These are phyloP conservation scores for Chloropsis cyanopogon DNA, from an alignment of 2,113 vertebrate genomes.

Conservation along the genomic window DNA sequence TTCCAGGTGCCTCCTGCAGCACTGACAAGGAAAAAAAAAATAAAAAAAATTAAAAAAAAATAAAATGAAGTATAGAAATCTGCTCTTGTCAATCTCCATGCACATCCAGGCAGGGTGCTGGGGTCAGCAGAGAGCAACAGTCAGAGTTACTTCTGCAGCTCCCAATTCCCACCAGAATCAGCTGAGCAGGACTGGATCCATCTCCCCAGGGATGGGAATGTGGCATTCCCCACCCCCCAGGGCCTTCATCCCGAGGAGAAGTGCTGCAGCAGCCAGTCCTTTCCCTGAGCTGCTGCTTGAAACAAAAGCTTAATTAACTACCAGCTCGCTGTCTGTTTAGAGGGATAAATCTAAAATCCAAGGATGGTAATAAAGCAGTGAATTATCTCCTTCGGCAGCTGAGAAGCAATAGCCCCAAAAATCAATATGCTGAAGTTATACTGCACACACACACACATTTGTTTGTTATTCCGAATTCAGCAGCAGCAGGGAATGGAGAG, in stretches of 20 bases:
- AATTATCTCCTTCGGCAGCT: constrained; percentile 1
- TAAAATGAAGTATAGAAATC: not conserved
- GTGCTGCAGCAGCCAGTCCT: not conserved
- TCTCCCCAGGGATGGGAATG: accelerated
- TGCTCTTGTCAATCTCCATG: not conserved
- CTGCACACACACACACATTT: not conserved
- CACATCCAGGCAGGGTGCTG: not conserved
- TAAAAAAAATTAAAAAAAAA: no score
- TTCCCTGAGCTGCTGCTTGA: not conserved
- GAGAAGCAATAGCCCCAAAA: constrained; percentile 3
- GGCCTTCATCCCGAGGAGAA: not conserved
- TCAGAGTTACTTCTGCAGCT: not conserved
- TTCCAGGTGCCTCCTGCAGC: not conserved
- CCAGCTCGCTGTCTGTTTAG: constrained; percentile 25
- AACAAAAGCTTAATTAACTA: constrained; percentile 62
- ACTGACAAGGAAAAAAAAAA: not conserved
- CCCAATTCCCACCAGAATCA: not conserved
- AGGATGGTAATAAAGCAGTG: constrained; percentile 45
- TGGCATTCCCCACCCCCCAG: accelerated
- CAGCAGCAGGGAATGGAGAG: not conserved
- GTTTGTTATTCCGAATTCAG: not conserved
- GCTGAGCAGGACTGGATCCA: accelerated
- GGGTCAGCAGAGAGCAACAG: not conserved
- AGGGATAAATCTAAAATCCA: constrained; percentile 50
- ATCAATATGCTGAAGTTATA: constrained; percentile 29